Evolutionary conservation across 2,113 vertebrate genomes (phyloP).

Genomic region (Tyto alba): DNA sequence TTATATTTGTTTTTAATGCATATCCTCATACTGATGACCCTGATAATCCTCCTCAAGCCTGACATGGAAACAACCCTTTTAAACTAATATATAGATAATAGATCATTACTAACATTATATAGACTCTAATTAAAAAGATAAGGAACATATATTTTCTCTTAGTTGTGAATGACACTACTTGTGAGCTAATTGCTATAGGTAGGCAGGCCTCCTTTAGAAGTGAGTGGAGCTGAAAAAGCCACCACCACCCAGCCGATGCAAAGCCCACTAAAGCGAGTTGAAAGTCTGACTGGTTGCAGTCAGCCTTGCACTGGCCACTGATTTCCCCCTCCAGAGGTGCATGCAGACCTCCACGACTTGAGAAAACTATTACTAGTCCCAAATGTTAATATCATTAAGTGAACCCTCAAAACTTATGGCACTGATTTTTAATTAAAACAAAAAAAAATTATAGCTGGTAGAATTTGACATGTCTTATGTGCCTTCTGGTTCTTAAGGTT

Average conservation of each 20-base stretch:
- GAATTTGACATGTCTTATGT: neutral
- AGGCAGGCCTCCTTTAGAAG: neutral
- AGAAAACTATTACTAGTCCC: neutral
- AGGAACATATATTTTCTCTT: neutral
- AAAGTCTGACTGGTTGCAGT: neutral
- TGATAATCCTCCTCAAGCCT: neutral
- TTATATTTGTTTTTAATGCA: neutral
- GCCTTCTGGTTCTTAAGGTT: neutral
- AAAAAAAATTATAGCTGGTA: neutral
- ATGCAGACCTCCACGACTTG: neutral
- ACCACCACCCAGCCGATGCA: neutral
- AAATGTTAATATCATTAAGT: neutral
- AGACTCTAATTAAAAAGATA: slow-evolving; percentile 14
- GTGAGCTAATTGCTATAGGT: neutral
- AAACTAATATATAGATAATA: neutral
- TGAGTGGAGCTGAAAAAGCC: neutral
- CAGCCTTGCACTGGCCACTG: neutral
- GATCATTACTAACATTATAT: neutral
- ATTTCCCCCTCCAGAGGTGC: neutral
- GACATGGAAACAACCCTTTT: neutral
- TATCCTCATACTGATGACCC: neutral
- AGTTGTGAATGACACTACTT: neutral
- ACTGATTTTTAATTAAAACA: neutral
- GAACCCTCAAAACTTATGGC: neutral
- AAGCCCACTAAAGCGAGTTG: neutral